Percentiles rank a stretch among this genome's conserved stretches.
Conservation (phyloP, 2,113 vertebrate genomes). For the Gavialis gangeticus region DNA sequence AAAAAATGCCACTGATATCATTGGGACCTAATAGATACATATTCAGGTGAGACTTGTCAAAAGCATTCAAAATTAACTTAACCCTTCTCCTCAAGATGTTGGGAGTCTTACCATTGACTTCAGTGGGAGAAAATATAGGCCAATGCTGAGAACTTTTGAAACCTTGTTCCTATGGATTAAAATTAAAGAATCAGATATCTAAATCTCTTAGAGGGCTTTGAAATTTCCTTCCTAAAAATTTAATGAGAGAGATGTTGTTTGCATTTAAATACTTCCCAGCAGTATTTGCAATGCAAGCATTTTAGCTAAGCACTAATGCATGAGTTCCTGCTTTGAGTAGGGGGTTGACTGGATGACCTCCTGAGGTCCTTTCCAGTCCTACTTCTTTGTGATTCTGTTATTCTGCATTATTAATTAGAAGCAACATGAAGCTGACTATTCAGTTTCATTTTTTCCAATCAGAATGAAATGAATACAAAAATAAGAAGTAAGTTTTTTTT, state of each 20-base stretch:
- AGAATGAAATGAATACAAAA: not conserved
- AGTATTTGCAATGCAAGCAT: not conserved
- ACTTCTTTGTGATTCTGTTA: no score
- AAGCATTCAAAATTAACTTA: not conserved
- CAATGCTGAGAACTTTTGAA: not conserved
- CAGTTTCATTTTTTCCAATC: not conserved
- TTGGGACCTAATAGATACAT: not conserved
- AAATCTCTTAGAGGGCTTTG: not conserved
- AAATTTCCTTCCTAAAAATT: not conserved
- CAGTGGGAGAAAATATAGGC: not conserved
- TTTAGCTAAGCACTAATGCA: not conserved
- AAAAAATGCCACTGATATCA: slow-evolving; percentile 41
- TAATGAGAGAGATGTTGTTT: not conserved
- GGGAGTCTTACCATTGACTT: not conserved
- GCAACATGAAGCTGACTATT: not conserved
- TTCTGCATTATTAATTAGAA: not conserved
- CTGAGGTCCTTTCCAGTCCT: no score
- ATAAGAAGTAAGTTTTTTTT: not conserved
- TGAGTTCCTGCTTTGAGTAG: not conserved
- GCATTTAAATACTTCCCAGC: not conserved
- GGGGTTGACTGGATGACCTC: no score
- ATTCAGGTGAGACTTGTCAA: not conserved
- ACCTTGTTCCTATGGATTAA: not conserved
- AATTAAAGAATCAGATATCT: not conserved
- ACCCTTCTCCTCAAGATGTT: not conserved